Base-by-base conservation (phyloP, 1,140 invertebrate species). In the Eriocheir sinensis region DNA sequence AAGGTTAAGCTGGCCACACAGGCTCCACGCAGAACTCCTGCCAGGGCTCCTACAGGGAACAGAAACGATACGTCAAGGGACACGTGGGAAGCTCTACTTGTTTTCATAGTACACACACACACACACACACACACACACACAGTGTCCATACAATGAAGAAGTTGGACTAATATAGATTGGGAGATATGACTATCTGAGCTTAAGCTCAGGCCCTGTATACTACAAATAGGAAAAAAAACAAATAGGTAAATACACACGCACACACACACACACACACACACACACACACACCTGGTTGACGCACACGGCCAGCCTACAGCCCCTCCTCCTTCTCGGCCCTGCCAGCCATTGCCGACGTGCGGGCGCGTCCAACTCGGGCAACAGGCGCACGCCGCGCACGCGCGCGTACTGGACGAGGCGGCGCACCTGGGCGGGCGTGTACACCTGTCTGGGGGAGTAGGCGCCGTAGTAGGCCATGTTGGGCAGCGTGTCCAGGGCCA, bases 301-400 rank as follows among this genome's bases (percentile, higher is more conserved):
- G 93, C 97, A 97, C 15, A 97, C 96, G 3, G 96, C 72, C 96
- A 97, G 30, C 96, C 0, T 96, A 96, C 60, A 96, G 97, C 95
- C 98, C 97, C 81, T 97, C 97, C 44, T 97, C 97, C 93, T n/a
- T 97, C 97, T 88, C 97, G 97, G 97, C 97, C 97, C 96, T 99
- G 98, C 98, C 98, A 99, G 8, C 98, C 98, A 96, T 98, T 98
- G 36, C 98, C 98, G 32, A 98, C 98, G 96, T 99, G 98, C 91
- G 98, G 98, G 98, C 79, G 98, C 98, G 96, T 99, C 98, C 95
- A 99, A 98, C 97, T 99, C 98, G 0, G 98, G 98, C 93, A 99
- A 96, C n/a, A 99, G 97, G 44, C 98, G 97, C 30, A 99, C 97
- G 0, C 98, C 98, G 40, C 98, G 97, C 34, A 98, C 97, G n/a